Percentiles rank a stretch among this genome's conserved stretches.
Conservation (phyloP, 1,140 invertebrate species). For the Lasioglossum baleicum region DNA sequence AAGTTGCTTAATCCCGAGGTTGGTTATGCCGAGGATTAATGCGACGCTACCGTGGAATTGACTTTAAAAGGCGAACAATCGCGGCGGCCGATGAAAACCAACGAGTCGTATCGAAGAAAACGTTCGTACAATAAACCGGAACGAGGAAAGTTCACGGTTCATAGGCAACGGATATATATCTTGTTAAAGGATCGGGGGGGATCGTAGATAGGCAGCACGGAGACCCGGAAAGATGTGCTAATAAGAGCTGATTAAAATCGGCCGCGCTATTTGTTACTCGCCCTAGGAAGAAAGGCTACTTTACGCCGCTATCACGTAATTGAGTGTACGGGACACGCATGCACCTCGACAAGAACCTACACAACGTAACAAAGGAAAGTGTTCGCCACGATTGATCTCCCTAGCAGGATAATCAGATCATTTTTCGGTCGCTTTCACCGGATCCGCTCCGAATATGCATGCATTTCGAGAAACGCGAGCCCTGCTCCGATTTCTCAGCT, state of each 20-base stretch:
- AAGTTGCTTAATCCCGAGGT: too few relatives aligned
- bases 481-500: not conserved
- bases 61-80: not conserved
- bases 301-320: conserved; percentile 20
- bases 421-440: conserved; percentile 68
- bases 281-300: conserved; percentile 54
- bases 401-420: conserved; percentile 64
- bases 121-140: conserved; percentile 52
- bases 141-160: conserved; percentile 42
- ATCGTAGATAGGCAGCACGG: not conserved
- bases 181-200: conserved; percentile 22
- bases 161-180: conserved; percentile 43
- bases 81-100: not conserved
- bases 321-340: conserved; percentile 11
- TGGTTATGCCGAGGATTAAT: too few relatives aligned
- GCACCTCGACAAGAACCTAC: conserved; percentile 2
- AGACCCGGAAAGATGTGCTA: conserved; percentile 52
- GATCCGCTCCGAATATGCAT: not conserved
- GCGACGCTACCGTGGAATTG: too few relatives aligned
- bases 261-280: conserved; percentile 36
- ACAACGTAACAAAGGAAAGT: conserved; percentile 49
- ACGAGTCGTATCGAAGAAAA: conserved; percentile 31
- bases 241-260: conserved; percentile 61
- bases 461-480: not conserved
- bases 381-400: conserved; percentile 47